These are phyloP conservation scores for Apotomis turbidana DNA, from an alignment of 2,888 invertebrate species.

Conservation along the genomic window DNA sequence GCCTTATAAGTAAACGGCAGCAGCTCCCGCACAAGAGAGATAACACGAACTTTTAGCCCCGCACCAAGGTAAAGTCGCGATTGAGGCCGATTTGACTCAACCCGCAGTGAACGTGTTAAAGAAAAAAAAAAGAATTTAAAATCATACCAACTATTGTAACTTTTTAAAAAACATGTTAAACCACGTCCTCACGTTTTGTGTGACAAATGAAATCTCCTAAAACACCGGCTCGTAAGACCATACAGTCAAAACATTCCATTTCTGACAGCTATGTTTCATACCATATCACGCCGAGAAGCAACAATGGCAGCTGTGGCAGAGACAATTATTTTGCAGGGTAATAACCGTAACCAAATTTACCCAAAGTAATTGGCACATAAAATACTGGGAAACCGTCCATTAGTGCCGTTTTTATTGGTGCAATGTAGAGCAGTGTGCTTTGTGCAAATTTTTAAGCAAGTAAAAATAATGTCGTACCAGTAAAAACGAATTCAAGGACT, in stretches of 20 bases:
- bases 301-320: constrained; percentile 43
- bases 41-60: no score
- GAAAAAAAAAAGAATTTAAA: neutral
- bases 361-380: constrained; percentile 37
- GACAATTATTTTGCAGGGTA: constrained; percentile 30
- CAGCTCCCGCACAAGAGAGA: no score
- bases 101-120: no score
- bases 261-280: constrained; percentile 1
- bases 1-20: no score
- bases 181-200: no score
- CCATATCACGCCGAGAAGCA: constrained; percentile 15
- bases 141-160: no score
- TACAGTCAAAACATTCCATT: neutral
- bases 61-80: no score
- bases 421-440: constrained; percentile 35
- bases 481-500: constrained; percentile 2
- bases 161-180: no score
- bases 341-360: constrained; percentile 31
- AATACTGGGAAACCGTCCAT: constrained; percentile 40
- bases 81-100: no score
- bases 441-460: neutral
- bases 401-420: constrained; percentile 22
- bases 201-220: no score
- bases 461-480: neutral
- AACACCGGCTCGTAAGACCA: no score